Base-by-base conservation (phyloP, 2,888 invertebrate species). In the Chesias legatella region DNA sequence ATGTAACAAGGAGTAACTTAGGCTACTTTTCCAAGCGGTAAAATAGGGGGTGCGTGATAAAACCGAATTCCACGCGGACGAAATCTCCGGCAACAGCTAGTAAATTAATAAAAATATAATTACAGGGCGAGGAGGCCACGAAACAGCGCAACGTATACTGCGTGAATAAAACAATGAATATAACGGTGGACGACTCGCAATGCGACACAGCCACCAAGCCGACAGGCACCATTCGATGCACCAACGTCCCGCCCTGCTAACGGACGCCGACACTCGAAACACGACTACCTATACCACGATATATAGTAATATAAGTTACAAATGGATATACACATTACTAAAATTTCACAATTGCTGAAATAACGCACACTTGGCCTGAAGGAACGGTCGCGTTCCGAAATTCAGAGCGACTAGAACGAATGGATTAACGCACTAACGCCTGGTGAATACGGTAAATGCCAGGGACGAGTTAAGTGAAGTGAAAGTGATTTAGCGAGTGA, bases 101-200 rank as follows among this genome's bases (percentile, higher is more conserved):
- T 37, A 6, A 25, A 24, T 25, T 8, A 25, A 25, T 10, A 23
- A 8, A 29, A 36, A 10, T 6, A 28, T 8, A 33, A 23, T 42
- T 28, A 3, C 75, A 88, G 88, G 85, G 84, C 33, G 83, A 90
- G 38, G 88, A 89, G 48, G 91, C 91, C 7, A 88, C 90, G 45
- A 91, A 92, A 41, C 84, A 90, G 27, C 89, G 94, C 46, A 91
- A 91, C 52, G 91, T 94, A 1, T 92, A 94, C 89, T 94, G 94
- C 68, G 92, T 94, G n/a, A 92, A 93, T 63, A 91, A 92, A 62
- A 89, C 91, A 55, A 93, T 94, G 56, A 91, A 95, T 69, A 67
- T 68, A 44, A 94, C 95, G 2, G 89, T 95, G 27, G 91, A 92
- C 3, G 95, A 96, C 66, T 83, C 90, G 3, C 91, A 92, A 42